Conservation (phyloP, 2,113 vertebrate species). For the Phalacrocorax brasilianus region DNA sequence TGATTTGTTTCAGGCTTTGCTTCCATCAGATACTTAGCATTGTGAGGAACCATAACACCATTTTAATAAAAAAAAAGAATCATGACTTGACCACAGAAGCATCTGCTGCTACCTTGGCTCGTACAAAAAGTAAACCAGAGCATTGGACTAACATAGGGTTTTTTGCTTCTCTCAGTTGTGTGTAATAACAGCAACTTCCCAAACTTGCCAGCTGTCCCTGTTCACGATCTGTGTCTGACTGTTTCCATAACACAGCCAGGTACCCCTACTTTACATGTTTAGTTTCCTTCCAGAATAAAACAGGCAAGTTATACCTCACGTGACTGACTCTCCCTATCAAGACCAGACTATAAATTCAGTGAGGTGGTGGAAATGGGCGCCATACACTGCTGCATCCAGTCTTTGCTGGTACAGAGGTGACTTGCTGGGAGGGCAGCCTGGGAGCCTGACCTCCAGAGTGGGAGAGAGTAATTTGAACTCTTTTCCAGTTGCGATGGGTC, state of each 20-base stretch:
- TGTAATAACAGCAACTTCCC: background rate
- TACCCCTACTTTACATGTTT: background rate
- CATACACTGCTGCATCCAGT: background rate
- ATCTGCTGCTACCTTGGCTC: background rate
- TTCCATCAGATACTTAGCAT: background rate
- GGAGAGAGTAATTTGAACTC: background rate
- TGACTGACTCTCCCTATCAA: background rate
- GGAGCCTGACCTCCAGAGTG: background rate
- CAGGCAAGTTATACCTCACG: background rate
- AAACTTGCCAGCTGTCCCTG: background rate
- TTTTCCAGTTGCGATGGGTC: background rate
- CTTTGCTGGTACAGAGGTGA: background rate
- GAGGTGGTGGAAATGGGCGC: background rate
- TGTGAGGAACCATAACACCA: background rate
- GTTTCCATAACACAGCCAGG: background rate
- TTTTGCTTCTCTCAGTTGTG: background rate
- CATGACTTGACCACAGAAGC: background rate
- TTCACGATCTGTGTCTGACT: background rate
- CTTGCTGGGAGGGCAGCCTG: background rate
- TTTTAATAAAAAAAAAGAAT: background rate
- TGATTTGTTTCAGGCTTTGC: background rate
- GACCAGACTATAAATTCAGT: background rate
- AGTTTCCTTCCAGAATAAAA: background rate
- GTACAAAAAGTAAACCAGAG: background rate
- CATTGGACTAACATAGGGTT: background rate